phyloP scores from a whole-genome alignment of 2,113 vertebrate species.

The Cheilinus undulatus region DNA sequence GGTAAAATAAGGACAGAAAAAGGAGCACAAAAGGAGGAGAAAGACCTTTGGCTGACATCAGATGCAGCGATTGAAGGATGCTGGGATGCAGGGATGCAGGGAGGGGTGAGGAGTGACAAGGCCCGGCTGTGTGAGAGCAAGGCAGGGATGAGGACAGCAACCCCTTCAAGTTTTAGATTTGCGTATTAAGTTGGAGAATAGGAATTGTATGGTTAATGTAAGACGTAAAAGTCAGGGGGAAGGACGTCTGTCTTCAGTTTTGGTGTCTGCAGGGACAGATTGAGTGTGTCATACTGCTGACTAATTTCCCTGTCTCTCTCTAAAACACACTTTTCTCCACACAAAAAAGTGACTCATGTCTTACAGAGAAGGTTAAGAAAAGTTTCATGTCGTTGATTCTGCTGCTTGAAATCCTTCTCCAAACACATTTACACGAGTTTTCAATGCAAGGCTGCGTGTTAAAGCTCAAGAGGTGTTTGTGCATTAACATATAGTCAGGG shows the following conservation, averaged over 20 bases:
- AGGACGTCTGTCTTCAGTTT: constrained; percentile 63
- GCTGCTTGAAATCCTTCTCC: constrained; percentile 27
- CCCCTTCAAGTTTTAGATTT: constrained; percentile 43
- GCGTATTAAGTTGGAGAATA: constrained; percentile 55
- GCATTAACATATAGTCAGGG: constrained; percentile 4
- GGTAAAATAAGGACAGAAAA: neutral
- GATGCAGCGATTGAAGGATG: constrained; percentile 31
- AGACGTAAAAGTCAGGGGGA: constrained; percentile 44
- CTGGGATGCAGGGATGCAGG: constrained; percentile 30
- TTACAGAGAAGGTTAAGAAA: constrained; percentile 61
- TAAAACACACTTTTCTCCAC: constrained; percentile 36
- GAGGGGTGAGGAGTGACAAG: constrained; percentile 47
- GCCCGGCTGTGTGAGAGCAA: constrained; percentile 38
- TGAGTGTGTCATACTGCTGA: constrained; percentile 72
- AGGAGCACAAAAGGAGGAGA: neutral
- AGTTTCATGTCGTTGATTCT: constrained; percentile 79
- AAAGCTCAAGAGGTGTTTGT: constrained; percentile 8
- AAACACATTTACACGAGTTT: constrained; percentile 23
- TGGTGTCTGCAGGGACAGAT: constrained; percentile 62
- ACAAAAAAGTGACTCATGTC: constrained; percentile 77
- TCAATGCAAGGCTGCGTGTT: constrained; percentile 23
- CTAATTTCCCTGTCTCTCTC: constrained; percentile 44
- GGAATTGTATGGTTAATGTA: constrained; percentile 47
- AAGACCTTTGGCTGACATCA: constrained; percentile 33
- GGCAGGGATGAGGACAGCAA: constrained; percentile 28